phyloP scores from a whole-genome alignment of 2,888 invertebrate genomes.

The Drosophila acutilabella region DNA sequence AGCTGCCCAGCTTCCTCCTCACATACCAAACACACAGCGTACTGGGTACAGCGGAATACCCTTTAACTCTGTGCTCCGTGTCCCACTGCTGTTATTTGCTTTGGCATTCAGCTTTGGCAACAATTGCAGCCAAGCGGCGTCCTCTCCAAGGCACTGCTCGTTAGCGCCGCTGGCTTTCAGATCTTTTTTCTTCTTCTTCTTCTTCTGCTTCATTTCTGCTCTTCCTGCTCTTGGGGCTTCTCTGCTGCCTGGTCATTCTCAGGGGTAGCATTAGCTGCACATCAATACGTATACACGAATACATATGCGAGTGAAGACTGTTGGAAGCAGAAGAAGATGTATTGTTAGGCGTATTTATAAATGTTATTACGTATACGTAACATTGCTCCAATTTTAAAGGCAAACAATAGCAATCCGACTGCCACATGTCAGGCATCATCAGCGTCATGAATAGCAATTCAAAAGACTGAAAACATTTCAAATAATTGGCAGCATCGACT shows the following conservation, averaged over 20 bases:
- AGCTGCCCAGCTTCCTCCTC: constrained; percentile 52
- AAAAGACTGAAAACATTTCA: constrained; percentile 19
- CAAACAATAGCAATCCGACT: constrained; percentile 57
- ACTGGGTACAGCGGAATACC: neutral
- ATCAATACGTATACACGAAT: constrained; percentile 63
- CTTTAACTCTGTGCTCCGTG: constrained; percentile 4
- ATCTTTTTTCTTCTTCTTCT: constrained; percentile 26
- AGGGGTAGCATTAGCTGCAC: constrained; percentile 79
- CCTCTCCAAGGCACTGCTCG: constrained; percentile 79
- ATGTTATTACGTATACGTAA: constrained; percentile 78
- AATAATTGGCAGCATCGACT: constrained; percentile 45
- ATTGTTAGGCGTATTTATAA: constrained; percentile 80
- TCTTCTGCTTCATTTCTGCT: constrained; percentile 7
- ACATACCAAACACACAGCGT: constrained; percentile 1
- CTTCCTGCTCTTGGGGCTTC: constrained; percentile 18
- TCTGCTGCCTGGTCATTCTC: constrained; percentile 66
- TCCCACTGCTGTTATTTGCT: constrained; percentile 76
- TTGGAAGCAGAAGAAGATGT: constrained; percentile 18
- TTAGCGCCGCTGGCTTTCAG: constrained; percentile 67
- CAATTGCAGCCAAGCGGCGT: constrained; percentile 71
- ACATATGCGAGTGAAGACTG: neutral
- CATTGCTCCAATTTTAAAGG: constrained; percentile 66
- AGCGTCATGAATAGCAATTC: constrained; percentile 23
- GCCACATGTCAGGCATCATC: constrained; percentile 16
- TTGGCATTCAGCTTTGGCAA: constrained; percentile 81